phyloP scores from a whole-genome alignment of 1,140 invertebrate species.

The Ridgeia piscesae region DNA sequence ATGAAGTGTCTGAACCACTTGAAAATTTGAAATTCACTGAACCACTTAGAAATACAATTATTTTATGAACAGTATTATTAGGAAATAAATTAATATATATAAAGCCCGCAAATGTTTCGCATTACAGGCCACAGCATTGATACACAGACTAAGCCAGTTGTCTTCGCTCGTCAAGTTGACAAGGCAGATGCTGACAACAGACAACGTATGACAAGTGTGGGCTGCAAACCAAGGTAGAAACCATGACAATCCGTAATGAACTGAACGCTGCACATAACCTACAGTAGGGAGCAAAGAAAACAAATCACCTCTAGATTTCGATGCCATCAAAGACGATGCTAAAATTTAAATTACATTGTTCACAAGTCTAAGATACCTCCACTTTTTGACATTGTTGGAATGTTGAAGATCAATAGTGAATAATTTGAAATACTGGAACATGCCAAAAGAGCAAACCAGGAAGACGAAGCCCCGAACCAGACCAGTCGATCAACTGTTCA shows the following conservation, averaged over 20 bases:
- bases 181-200: not conserved
- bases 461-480: not conserved
- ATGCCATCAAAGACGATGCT: constrained; percentile 15
- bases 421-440: constrained; percentile 11
- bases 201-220: not conserved
- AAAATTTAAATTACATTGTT: constrained; percentile 27
- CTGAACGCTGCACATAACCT: not conserved
- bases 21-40: not conserved
- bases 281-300: not conserved
- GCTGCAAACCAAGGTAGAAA: constrained; percentile 11
- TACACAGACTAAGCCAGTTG: not conserved
- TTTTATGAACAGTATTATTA: not conserved
- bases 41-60: not conserved
- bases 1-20: not conserved
- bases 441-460: not conserved
- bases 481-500: not conserved
- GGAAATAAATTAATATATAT: not conserved
- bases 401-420: not conserved
- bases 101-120: not conserved
- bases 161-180: not conserved
- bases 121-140: not conserved
- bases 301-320: constrained; percentile 8
- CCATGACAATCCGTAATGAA: constrained; percentile 7
- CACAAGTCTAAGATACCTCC: constrained; percentile 18
- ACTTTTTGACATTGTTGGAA: constrained; percentile 17